phyloP scores from a whole-genome alignment of 2,797 vertebrate species.

The Galaxias olidus region DNA sequence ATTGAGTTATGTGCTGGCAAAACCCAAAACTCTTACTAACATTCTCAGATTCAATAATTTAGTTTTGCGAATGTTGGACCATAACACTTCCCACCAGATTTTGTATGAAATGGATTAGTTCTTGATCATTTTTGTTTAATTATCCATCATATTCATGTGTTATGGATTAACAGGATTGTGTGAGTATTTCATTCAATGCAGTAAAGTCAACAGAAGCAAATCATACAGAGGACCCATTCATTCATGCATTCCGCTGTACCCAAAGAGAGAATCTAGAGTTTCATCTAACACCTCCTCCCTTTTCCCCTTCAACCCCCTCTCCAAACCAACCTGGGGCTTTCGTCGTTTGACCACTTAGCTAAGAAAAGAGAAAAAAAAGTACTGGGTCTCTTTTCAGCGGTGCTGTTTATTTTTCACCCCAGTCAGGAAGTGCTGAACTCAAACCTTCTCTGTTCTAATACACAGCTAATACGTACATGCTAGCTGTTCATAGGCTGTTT shows the following conservation, averaged over 20 bases:
- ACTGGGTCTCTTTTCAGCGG: slow-evolving; percentile 22
- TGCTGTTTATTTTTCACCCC: slow-evolving; percentile 42
- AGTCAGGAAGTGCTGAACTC: slow-evolving; percentile 26
- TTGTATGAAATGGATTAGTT: slow-evolving; percentile 1
- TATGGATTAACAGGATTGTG: too few species aligned
- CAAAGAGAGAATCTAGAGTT: slow-evolving; percentile 71
- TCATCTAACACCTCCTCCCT: slow-evolving; percentile 61
- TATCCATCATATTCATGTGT: background rate
- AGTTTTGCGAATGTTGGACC: background rate
- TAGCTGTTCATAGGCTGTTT: background rate
- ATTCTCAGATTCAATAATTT: background rate
- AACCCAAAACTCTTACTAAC: background rate
- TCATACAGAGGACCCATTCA: slow-evolving; percentile 76
- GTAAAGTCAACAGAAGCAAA: slow-evolving; percentile 21
- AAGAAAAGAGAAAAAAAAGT: slow-evolving; percentile 1
- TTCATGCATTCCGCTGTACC: slow-evolving; percentile 71
- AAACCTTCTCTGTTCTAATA: slow-evolving; percentile 7
- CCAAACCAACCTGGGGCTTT: slow-evolving; percentile 50
- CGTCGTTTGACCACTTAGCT: slow-evolving; percentile 51
- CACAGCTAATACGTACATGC: slow-evolving; percentile 6
- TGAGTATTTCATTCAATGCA: slow-evolving; percentile 20
- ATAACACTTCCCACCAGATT: background rate
- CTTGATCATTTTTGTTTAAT: background rate
- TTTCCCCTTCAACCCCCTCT: slow-evolving; percentile 27
- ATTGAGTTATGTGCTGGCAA: slow-evolving; percentile 32